Evolutionary conservation across 2,797 vertebrate species (phyloP), one percentile per base, ranked within the genome.

Genomic region (Poliocrania exsul): DNA sequence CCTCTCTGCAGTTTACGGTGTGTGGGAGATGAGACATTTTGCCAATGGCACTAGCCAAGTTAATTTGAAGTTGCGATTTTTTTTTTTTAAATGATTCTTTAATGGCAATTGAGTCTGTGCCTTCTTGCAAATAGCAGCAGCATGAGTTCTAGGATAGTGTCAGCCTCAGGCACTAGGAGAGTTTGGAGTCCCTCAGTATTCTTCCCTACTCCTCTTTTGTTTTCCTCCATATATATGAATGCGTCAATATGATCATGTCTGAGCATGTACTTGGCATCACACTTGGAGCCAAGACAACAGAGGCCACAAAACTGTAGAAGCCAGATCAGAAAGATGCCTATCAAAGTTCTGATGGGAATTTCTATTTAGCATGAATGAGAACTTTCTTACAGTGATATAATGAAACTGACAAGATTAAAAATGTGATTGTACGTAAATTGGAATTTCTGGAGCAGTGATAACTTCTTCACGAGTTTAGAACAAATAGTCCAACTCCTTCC

Each of bases 11-110:
- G 62, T 93, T 97, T 87, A 86, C 12, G 5, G 66, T 72, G 82
- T 81, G 89, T 94, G 91, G 89, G 92, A 94, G 92, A 88, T 2
- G 25, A 94, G 82, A 93, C 31, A 23, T 90, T 92, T 92, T 96
- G 90, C 92, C 93, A 96, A 0, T 86, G 86, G 40, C 73, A 49
- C 54, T 78, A 90, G 85, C 61, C 93, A 95, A 96, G 88, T 90
- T 81, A 91, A 90, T 86, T 81, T 91, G 60, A 96, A 90, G 87
- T 91, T 91, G 65, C 71, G 53, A 49, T 72, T 46, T 35, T 20
- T 53, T 44, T 35, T 67, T 49, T 75, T 75, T 10, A 64, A 80
- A 49, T 53, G 60, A 60, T 23, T 81, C 73, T 73, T 46, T 54
- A 62, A 53, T 35, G 28, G 58, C 44, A 83, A 16, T 31, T 54